phyloP scores from a whole-genome alignment of 2,888 invertebrate genomes.

The Aradus depressus region DNA sequence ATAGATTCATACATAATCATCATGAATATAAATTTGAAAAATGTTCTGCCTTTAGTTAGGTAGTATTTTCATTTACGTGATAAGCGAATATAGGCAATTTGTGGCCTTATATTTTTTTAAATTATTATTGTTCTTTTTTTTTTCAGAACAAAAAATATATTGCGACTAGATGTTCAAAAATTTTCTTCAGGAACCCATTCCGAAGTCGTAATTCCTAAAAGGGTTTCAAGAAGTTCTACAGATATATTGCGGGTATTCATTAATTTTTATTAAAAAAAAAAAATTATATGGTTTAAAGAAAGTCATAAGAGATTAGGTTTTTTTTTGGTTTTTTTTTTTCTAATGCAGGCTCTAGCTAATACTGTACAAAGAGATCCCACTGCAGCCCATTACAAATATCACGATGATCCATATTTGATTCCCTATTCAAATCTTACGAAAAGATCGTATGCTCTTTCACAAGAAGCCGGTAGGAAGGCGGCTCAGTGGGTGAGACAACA shows the following conservation, averaged over 20 bases:
- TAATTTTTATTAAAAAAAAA: neutral
- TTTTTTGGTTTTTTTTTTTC: too few species aligned
- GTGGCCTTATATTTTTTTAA: too few species aligned
- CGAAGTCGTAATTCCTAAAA: conserved; percentile 46
- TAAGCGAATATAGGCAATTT: too few species aligned
- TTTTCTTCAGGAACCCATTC: too few species aligned
- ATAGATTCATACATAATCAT: too few species aligned
- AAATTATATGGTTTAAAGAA: neutral
- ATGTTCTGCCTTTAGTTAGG: too few species aligned
- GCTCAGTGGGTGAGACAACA: conserved; percentile 71
- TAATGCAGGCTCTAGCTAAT: conserved; percentile 52
- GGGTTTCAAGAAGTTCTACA: conserved; percentile 65
- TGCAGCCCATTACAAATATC: conserved; percentile 79
- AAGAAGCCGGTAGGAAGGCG: conserved; percentile 76
- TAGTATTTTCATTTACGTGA: too few species aligned
- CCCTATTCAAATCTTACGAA: conserved; percentile 60
- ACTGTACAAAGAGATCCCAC: conserved; percentile 72
- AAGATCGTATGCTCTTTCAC: conserved; percentile 63
- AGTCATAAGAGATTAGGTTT: too few species aligned
- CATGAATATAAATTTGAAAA: too few species aligned
- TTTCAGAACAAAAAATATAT: too few species aligned
- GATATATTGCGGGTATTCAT: conserved; percentile 55
- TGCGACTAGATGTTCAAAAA: too few species aligned
- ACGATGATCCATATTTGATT: conserved; percentile 81
- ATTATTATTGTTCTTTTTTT: too few species aligned